Base-by-base conservation (phyloP, 2,797 vertebrate species). In the Hephaestus fuliginosus region DNA sequence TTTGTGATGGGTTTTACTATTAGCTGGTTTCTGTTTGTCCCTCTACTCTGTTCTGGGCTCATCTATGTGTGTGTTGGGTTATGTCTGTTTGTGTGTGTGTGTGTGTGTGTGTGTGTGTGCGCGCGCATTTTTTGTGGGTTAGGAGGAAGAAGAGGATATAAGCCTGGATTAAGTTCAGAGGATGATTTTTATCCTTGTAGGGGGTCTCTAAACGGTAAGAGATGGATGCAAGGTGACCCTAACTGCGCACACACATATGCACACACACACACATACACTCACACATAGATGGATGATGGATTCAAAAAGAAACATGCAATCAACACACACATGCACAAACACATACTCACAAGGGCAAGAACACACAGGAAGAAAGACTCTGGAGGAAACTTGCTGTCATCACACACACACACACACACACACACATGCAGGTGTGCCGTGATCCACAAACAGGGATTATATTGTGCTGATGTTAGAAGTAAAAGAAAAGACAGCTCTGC, bases 141-240 rank as follows among this genome's bases (percentile, higher is more conserved):
- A 70, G 87, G 73, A 88, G 81, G 90, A 93, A 91, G 91, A 91
- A 89, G 90, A 87, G 86, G 91, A 88, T 91, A 88, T 95, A 95
- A 95, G 89, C 93, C 91, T 86, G 91, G 93, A 95, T 95, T 95
- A 95, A 92, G 91, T 93, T 95, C 90, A 93, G 91, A 93, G 89
- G 83, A 93, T 94, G 89, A 88, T 93, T 93, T 95, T 95, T 94
- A 95, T 95, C 95, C 92, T 90, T 82, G 88, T 90, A 81, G 95
- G 94, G 90, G 93, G 94, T 94, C 93, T 93, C 88, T 93, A 92
- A 95, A 94, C 82, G 91, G 85, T 83, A 88, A 93, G 91, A 89
- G 85, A 88, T 91, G 87, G 90, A 89, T 94, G 90, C 91, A 94
- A 95, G 94, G 95, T 95, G 95, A 96, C 95, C 93, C 93, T 83